Percentiles rank a stretch among this genome's conserved stretches.
phyloP scores from a whole-genome alignment of 53 echinoderm and acorn worm species.

The Patiria pectinifera region DNA sequence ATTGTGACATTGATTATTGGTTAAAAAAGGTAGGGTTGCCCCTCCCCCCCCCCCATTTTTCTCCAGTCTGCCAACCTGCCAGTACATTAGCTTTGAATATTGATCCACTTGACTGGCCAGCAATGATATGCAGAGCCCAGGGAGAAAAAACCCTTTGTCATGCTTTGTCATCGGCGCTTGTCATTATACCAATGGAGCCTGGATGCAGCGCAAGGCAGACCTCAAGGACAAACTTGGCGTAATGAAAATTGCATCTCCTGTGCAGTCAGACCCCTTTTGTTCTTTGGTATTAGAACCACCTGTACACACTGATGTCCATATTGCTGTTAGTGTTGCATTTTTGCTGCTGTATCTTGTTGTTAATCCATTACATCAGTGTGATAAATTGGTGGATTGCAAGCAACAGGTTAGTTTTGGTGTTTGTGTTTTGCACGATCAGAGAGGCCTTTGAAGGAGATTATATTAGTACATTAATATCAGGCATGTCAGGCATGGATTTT shows the following conservation, averaged over 20 bases:
- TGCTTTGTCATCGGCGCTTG: not conserved
- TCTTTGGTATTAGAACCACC: not conserved
- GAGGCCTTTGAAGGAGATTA: too few relatives aligned
- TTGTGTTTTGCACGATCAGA: too few relatives aligned
- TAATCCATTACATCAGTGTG: too few relatives aligned
- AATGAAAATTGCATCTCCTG: not conserved
- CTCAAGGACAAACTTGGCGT: not conserved
- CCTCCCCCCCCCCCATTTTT: not conserved
- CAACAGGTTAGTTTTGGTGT: too few relatives aligned
- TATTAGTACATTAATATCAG: too few relatives aligned
- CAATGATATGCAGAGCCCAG: not conserved
- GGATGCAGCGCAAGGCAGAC: not conserved
- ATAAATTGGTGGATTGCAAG: too few relatives aligned
- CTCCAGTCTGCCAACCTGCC: too few relatives aligned
- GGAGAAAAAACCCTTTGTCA: not conserved
- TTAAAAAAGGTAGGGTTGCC: not conserved
- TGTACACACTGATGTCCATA: too few relatives aligned
- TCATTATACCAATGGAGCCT: not conserved
- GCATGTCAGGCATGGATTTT: too few relatives aligned
- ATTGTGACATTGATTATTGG: not conserved
- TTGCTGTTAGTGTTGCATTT: too few relatives aligned
- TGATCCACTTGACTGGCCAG: constrained; percentile 31
- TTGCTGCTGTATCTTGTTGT: too few relatives aligned
- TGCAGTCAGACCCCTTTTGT: not conserved
- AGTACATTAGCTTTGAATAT: not conserved